A percentile compares a stretch with the other conserved stretches of the same genome.
These are phyloP conservation scores for Boulengeromyrus knoepffleri DNA, from an alignment of 2,113 vertebrate species.

Conservation along the genomic window DNA sequence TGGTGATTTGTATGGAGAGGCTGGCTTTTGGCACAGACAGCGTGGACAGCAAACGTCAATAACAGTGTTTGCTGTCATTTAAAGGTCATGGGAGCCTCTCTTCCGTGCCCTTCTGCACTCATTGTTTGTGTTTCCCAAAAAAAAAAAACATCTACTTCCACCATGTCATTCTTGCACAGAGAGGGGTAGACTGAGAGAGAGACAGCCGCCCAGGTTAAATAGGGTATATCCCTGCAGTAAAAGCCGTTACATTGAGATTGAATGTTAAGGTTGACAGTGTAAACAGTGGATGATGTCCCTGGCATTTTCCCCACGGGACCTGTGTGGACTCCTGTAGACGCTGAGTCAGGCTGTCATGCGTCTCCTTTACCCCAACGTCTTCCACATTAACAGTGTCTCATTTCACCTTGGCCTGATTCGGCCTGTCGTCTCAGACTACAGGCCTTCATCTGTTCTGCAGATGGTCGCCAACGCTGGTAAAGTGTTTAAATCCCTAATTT, in stretches of 20 bases:
- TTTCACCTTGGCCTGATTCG: not conserved
- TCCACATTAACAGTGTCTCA: not conserved
- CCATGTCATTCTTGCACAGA: not conserved
- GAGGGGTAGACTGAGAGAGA: not conserved
- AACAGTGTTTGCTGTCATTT: slow-evolving; percentile 10
- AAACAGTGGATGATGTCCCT: not conserved
- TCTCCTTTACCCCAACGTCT: not conserved
- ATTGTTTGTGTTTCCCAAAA: not conserved
- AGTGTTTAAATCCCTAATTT: slow-evolving; percentile 24
- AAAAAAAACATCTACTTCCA: not conserved
- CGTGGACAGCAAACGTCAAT: not conserved
- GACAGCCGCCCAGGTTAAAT: not conserved
- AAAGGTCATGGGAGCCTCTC: not conserved
- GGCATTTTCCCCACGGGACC: not conserved
- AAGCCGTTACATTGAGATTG: not conserved
- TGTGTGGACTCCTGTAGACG: not conserved
- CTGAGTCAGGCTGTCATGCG: not conserved
- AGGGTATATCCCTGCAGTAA: not conserved
- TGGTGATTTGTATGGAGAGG: slow-evolving; percentile 6
- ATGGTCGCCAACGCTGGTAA: slow-evolving; percentile 18
- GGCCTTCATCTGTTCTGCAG: slow-evolving; percentile 24
- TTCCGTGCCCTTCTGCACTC: not conserved
- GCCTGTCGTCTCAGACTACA: not conserved
- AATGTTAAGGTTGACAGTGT: not conserved
- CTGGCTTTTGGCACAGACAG: not conserved